Conservation (phyloP, 1,140 invertebrate species). For the Neodiprion pinetum region DNA sequence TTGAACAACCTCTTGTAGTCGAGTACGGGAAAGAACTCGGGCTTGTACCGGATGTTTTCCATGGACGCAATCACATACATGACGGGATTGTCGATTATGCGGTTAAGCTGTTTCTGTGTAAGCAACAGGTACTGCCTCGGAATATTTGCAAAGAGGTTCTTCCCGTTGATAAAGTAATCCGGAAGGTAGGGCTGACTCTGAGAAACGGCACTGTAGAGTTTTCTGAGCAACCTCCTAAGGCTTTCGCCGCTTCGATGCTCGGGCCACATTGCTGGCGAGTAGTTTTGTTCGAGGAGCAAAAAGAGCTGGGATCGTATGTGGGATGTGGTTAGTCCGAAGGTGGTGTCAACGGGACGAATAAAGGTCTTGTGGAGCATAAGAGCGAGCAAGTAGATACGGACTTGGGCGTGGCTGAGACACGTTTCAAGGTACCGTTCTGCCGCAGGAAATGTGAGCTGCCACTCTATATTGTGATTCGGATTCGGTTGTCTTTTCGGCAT, state of each 20-base stretch:
- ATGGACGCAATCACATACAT: constrained; percentile 72
- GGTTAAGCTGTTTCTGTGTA: constrained; percentile 70
- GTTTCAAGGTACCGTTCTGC: constrained; percentile 77
- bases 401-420: constrained; percentile 72
- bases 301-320: constrained; percentile 81
- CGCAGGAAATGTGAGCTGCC: constrained; percentile 76
- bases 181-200: constrained; percentile 66
- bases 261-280: constrained; percentile 71
- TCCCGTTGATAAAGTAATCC: constrained; percentile 76
- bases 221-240: constrained; percentile 67
- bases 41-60: constrained; percentile 69
- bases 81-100: constrained; percentile 74
- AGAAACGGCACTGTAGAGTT: constrained; percentile 59
- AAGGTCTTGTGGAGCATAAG: constrained; percentile 72
- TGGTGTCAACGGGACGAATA: constrained; percentile 65
- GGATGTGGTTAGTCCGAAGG: constrained; percentile 65
- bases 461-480: constrained; percentile 69
- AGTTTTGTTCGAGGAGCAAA: constrained; percentile 74
- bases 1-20: constrained; percentile 69
- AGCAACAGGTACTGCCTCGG: constrained; percentile 68
- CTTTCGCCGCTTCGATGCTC: constrained; percentile 73
- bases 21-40: constrained; percentile 71
- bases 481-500: constrained; percentile 65
- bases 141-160: constrained; percentile 76
- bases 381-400: constrained; percentile 71